Percentiles rank a stretch among this genome's conserved stretches.
These are phyloP conservation scores for Muntiacus muntjak DNA, from an alignment of 2,113 vertebrate species.

Conservation along the genomic window DNA sequence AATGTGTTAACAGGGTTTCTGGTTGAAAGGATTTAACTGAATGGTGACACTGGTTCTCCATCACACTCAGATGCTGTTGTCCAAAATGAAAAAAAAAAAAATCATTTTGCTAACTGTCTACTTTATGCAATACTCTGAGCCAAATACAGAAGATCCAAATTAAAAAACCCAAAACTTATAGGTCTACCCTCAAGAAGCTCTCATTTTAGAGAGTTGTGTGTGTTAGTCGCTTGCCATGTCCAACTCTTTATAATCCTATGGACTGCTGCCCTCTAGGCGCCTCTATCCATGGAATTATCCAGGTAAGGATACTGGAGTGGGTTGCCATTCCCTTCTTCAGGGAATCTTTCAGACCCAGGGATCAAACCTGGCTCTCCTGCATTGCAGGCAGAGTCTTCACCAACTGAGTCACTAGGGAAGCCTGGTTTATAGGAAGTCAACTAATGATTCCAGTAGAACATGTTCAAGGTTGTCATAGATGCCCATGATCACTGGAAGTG, in stretches of 20 bases:
- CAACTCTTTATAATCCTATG: background rate
- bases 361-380: background rate
- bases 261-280: background rate
- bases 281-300: background rate
- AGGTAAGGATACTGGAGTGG: background rate
- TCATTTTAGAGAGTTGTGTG: background rate
- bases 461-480: background rate
- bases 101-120: background rate
- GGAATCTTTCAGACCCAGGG: background rate
- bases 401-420: background rate
- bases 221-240: background rate
- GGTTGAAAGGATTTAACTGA: background rate
- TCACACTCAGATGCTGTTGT: background rate
- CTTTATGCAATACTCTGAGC: background rate
- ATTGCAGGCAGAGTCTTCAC: background rate
- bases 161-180: background rate
- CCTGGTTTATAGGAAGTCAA: background rate
- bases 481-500: too few species aligned
- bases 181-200: background rate
- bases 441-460: background rate
- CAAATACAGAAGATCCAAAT: background rate
- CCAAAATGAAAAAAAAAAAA: background rate
- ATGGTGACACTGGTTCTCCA: background rate
- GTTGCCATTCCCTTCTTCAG: background rate
- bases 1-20: background rate